phyloP scores from a whole-genome alignment of 1,140 invertebrate genomes.

The Brachionus plicatilis region DNA sequence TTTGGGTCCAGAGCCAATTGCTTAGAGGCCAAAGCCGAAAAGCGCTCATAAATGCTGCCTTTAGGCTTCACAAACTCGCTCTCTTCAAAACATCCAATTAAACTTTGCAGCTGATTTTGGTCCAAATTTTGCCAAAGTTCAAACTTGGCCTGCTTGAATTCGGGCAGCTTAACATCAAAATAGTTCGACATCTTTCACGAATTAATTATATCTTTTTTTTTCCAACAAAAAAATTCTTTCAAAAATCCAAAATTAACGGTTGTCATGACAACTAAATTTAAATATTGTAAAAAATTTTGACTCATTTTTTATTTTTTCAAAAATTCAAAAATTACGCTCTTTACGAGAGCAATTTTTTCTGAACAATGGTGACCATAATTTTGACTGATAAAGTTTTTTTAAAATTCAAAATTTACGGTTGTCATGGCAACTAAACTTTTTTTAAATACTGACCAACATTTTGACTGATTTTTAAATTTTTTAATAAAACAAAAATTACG shows the following conservation, averaged over 20 bases:
- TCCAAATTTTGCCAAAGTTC: neutral
- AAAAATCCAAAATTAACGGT: neutral
- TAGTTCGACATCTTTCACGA: constrained; percentile 17
- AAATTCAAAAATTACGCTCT: too few relatives aligned
- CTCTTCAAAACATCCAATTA: constrained; percentile 5
- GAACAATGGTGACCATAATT: too few relatives aligned
- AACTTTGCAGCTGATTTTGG: neutral
- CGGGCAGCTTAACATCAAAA: neutral
- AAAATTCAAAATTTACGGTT: too few relatives aligned
- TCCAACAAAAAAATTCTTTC: neutral
- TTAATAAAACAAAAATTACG: too few relatives aligned
- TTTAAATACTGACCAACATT: too few relatives aligned
- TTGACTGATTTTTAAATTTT: too few relatives aligned
- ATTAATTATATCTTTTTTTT: neutral
- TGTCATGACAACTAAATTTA: too few relatives aligned
- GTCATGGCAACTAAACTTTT: too few relatives aligned
- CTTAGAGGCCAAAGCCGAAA: neutral
- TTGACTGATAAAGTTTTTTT: too few relatives aligned
- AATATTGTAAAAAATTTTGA: too few relatives aligned
- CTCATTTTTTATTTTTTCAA: too few relatives aligned
- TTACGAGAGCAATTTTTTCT: too few relatives aligned
- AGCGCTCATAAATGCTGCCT: neutral
- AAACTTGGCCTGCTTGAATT: neutral
- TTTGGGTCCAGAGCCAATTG: neutral
- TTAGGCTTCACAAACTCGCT: neutral